phyloP scores from a whole-genome alignment of 2,113 vertebrate species.

The Hemibates koningsi region DNA sequence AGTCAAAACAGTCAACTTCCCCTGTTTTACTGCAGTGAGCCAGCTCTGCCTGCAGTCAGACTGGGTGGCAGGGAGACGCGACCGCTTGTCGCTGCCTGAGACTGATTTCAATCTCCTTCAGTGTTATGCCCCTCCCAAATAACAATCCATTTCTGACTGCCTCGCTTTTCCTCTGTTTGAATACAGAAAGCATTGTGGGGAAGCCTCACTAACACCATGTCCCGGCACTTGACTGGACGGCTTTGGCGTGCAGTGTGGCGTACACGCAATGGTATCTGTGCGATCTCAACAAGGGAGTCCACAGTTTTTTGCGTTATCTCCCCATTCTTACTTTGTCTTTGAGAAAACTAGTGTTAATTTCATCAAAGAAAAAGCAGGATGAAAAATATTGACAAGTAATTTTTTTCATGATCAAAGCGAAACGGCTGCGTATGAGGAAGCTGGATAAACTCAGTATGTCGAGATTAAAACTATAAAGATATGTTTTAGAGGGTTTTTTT shows the following conservation, averaged over 20 bases:
- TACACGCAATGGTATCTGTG: not conserved
- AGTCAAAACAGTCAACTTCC: constrained; percentile 75
- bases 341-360: not conserved
- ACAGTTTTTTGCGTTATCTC: not conserved
- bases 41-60: constrained; percentile 61
- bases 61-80: constrained; percentile 79
- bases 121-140: constrained; percentile 71
- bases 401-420: not conserved
- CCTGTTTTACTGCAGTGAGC: constrained; percentile 53
- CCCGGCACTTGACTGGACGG: not conserved
- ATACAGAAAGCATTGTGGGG: constrained; percentile 19
- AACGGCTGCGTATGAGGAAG: not conserved
- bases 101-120: constrained; percentile 74
- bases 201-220: constrained; percentile 5
- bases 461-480: not conserved
- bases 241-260: not conserved
- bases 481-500: fast-evolving
- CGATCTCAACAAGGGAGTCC: not conserved
- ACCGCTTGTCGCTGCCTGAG: constrained; percentile 74
- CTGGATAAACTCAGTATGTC: not conserved
- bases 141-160: constrained; percentile 73
- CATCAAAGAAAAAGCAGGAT: not conserved
- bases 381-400: not conserved
- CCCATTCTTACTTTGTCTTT: not conserved
- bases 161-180: constrained; percentile 65